Percentiles rank a stretch among this genome's conserved stretches.
Conservation (phyloP, 2,888 invertebrate species). For the Oxycera nigricornis region DNA sequence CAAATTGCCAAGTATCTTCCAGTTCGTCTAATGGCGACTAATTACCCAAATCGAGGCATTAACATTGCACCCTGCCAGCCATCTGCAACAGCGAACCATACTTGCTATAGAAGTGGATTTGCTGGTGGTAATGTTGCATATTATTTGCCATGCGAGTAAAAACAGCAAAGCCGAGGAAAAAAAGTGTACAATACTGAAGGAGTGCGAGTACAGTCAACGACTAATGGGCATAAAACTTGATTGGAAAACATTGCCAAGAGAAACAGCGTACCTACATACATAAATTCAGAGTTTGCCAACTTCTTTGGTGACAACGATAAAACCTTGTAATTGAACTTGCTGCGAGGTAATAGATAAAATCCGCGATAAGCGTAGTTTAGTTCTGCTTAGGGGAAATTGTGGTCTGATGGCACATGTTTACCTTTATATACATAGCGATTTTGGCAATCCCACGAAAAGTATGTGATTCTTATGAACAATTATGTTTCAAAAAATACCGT, state of each 20-base stretch:
- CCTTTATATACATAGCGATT: no score
- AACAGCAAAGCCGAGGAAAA: no score
- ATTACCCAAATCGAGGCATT: slow-evolving; percentile 8
- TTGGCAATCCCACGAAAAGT: no score
- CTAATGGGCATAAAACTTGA: not conserved
- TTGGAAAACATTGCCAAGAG: not conserved
- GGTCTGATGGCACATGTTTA: not conserved
- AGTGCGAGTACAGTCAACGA: not conserved
- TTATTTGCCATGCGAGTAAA: not conserved
- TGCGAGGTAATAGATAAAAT: not conserved
- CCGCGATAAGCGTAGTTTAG: not conserved
- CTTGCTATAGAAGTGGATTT: no score
- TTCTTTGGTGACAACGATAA: slow-evolving; percentile 6
- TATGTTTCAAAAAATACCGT: no score
- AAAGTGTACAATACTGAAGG: not conserved
- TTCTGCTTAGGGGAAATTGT: not conserved
- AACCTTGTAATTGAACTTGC: slow-evolving; percentile 12
- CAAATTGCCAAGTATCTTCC: slow-evolving; percentile 11
- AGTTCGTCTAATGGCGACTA: slow-evolving; percentile 23
- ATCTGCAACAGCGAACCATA: not conserved
- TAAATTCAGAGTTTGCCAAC: not conserved
- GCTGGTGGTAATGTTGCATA: not conserved
- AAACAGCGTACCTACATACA: not conserved
- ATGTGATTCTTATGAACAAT: no score
- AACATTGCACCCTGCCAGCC: not conserved